Evolutionary conservation across 2,797 vertebrate species (phyloP), one percentile per base, ranked within the genome.

Genomic region (Urocyon cinereoargenteus): DNA sequence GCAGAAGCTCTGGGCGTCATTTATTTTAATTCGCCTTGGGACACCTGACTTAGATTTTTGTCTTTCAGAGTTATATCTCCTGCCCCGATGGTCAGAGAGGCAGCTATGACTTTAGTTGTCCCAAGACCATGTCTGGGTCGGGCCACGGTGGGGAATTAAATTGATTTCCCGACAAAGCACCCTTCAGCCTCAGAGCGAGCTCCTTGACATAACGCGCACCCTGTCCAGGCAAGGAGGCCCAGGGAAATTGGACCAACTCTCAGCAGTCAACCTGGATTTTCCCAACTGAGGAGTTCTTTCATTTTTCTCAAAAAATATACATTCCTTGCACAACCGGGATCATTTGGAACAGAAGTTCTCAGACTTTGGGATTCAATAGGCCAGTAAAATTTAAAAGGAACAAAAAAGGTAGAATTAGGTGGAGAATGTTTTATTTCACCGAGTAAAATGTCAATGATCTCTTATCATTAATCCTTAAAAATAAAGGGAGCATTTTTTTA

Each of bases 21-120:
- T 93, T 95, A 13, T 84, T 90, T 75, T 62, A 64, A 93, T 91
- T 83, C 91, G 64, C 53, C 49, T 90, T 21, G 18, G 57, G 34
- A 91, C 16, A 86, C n/a, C 55, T 82, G n/a, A 57, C 26, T 88
- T 73, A 59, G 61, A 77, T 82, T 84, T 91, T 90, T 73, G 24
- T 92, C 84, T 93, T 92, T 79, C 55, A 89, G 85, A 45, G 45
- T 21, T 78, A 84, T 1, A 34, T 84, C 53, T 91, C 36, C n/a
- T 88, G 14, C 18, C 55, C 36, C 82, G 57, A 26, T 6, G 73
- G 78, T 94, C 73, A 86, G 49, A 78, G n/a, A 49, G 28, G 36
- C 16, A 90, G n/a, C 24, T 84, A 64, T 62, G 84, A 92, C 66
- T 92, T 86, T 70, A 84, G 87, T 66, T 31, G 59, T 51, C 70